phyloP scores from a whole-genome alignment of 2,113 vertebrate species.

The Tinamus guttatus region DNA sequence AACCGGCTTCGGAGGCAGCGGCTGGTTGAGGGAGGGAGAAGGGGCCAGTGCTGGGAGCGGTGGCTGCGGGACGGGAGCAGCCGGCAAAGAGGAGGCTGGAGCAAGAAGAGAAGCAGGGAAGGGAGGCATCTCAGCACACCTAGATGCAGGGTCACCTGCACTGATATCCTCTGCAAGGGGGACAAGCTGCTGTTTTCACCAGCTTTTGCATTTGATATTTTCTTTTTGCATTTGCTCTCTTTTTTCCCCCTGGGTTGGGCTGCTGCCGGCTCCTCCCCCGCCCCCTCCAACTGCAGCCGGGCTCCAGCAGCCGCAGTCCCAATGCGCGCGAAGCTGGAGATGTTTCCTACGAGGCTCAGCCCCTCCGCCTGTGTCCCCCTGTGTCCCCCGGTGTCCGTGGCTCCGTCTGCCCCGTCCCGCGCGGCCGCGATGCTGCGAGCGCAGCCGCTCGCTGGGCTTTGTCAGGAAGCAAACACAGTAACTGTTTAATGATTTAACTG shows the following conservation, averaged over 20 bases:
- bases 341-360: background rate
- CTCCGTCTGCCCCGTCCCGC: background rate
- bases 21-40: background rate
- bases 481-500: conserved; percentile 86
- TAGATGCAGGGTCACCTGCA: background rate
- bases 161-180: fast-evolving
- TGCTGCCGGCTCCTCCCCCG: fast-evolving
- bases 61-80: background rate
- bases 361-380: background rate
- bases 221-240: background rate
- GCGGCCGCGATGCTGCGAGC: background rate
- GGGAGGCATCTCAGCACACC: fast-evolving
- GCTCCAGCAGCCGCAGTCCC: background rate
- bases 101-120: background rate
- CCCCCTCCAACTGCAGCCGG: background rate
- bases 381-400: background rate
- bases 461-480: conserved; percentile 77
- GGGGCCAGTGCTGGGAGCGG: background rate
- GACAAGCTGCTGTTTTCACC: fast-evolving
- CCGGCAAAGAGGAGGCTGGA: background rate
- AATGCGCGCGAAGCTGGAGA: fast-evolving
- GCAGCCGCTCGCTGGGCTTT: conserved; percentile 69
- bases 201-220: fast-evolving
- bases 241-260: background rate
- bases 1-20: background rate